Evolutionary conservation across 2,797 vertebrate genomes (phyloP).

Genomic region (Sylvilagus floridanus): DNA sequence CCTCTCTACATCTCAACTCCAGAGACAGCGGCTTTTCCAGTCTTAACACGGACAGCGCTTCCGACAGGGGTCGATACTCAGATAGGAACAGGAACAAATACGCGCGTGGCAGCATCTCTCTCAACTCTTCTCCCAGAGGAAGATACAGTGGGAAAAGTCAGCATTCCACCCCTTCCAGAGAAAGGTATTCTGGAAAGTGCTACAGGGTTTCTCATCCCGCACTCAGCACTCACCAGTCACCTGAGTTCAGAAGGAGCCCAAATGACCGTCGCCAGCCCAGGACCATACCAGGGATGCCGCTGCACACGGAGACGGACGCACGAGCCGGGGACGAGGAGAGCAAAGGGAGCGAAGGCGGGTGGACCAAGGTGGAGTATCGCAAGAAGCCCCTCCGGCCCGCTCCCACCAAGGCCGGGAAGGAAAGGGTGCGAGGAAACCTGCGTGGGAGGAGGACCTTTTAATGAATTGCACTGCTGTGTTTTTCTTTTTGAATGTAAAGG

Average conservation of each 20-base stretch:
- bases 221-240: background rate
- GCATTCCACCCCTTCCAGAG: constrained; percentile 77
- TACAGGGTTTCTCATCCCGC: constrained; percentile 70
- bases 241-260: constrained; percentile 80
- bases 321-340: constrained; percentile 88
- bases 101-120: constrained; percentile 84
- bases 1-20: constrained; percentile 93
- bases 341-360: constrained; percentile 92
- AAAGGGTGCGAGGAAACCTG: constrained; percentile 89
- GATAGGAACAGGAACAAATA: constrained; percentile 84
- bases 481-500: constrained; percentile 31
- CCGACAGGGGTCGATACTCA: constrained; percentile 89
- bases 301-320: constrained; percentile 83
- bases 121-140: constrained; percentile 84
- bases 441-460: constrained; percentile 88
- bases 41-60: constrained; percentile 92
- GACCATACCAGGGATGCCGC: constrained; percentile 93
- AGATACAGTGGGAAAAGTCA: constrained; percentile 83
- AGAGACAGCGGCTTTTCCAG: constrained; percentile 97
- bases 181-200: constrained; percentile 77
- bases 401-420: constrained; percentile 90
- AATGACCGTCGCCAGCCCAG: constrained; percentile 56
- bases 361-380: constrained; percentile 95
- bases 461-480: constrained; percentile 40
- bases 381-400: constrained; percentile 91